Percentiles rank a stretch among this genome's conserved stretches.
These are phyloP conservation scores for Tichodroma muraria DNA, from an alignment of 2,113 vertebrate species.

Conservation along the genomic window DNA sequence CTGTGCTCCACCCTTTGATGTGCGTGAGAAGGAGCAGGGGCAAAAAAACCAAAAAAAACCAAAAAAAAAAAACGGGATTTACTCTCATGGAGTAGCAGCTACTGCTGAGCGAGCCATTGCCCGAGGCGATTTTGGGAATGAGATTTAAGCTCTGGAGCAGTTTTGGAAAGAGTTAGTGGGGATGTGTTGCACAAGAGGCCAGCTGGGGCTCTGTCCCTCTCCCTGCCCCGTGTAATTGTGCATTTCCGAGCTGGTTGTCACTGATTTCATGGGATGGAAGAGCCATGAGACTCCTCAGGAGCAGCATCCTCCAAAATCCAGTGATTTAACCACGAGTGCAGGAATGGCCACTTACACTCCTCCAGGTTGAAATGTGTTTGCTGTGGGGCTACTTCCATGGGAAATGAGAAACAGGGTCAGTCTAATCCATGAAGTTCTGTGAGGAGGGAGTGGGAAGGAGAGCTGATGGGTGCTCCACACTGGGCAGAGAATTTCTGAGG, in stretches of 20 bases:
- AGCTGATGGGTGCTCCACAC: background rate
- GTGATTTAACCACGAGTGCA: background rate
- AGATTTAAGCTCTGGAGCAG: background rate
- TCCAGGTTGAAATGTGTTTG: background rate
- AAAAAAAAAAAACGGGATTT: background rate
- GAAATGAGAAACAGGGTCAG: background rate
- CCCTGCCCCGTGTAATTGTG: background rate
- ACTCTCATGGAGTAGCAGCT: background rate
- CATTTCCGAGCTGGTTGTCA: background rate
- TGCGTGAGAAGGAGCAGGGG: background rate
- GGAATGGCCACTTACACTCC: background rate
- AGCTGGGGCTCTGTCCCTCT: background rate
- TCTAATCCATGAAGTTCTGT: background rate
- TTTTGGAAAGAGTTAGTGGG: background rate
- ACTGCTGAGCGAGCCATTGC: background rate
- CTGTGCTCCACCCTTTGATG: background rate
- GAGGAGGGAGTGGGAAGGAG: background rate
- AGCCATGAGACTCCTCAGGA: rapidly evolving
- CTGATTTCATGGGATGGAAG: background rate
- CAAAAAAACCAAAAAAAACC: no score
- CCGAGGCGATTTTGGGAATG: background rate
- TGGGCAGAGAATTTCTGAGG: background rate
- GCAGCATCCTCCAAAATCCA: background rate
- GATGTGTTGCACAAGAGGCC: background rate
- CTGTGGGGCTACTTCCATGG: background rate